Evolutionary conservation across 2,888 invertebrate species (phyloP).

Genomic region (Spisula subtruncata): DNA sequence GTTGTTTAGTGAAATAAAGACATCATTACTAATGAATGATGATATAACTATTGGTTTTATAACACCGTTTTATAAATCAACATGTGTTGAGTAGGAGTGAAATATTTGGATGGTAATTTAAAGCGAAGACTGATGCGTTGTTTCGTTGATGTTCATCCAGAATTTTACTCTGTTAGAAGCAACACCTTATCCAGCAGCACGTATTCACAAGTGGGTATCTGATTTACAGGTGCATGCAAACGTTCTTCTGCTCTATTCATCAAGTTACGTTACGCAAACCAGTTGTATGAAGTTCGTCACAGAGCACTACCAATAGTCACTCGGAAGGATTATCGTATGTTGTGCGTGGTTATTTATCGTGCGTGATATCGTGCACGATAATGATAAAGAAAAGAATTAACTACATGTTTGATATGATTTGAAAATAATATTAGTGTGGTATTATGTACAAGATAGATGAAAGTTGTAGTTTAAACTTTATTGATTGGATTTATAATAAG

Average conservation of each 20-base stretch:
- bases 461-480: not conserved
- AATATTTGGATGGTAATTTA: not conserved
- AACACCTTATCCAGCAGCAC: not conserved
- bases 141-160: no score
- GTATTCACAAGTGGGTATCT: not conserved
- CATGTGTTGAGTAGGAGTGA: not conserved
- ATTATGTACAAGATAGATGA: not conserved
- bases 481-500: not conserved
- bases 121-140: no score
- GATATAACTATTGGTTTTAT: not conserved
- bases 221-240: not conserved
- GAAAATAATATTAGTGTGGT: not conserved
- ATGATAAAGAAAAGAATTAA: not conserved
- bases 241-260: not conserved
- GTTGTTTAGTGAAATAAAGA: not conserved
- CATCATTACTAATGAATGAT: not conserved
- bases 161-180: no score
- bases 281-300: conserved; percentile 1
- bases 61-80: not conserved
- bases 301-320: not conserved
- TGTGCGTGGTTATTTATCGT: not conserved
- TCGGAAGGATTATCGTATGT: not conserved
- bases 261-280: not conserved
- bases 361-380: not conserved
- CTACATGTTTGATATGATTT: not conserved